phyloP scores from a whole-genome alignment of 35 echinoderm and acorn worm genomes.

The Heliocidaris tuberculata region DNA sequence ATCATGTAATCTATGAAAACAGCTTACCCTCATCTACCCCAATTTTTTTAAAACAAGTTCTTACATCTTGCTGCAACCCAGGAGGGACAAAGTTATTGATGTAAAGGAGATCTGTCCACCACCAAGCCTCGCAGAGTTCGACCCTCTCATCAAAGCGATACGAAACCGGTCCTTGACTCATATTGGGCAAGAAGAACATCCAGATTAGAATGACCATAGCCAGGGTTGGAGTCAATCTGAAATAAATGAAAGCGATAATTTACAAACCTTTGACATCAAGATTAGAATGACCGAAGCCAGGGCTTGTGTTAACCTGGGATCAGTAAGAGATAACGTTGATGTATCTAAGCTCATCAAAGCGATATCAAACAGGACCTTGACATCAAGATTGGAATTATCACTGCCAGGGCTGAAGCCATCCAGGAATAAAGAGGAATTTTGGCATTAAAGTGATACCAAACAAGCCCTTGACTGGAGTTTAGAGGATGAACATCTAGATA shows the following conservation, averaged over 20 bases:
- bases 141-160: not conserved
- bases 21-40: too few relatives aligned
- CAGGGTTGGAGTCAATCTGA: conserved; percentile 72
- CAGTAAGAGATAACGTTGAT: not conserved
- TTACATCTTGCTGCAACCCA: not conserved
- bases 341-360: not conserved
- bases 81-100: conserved; percentile 88
- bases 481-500: too few relatives aligned
- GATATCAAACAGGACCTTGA: not conserved
- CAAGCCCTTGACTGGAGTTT: too few relatives aligned
- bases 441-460: too few relatives aligned
- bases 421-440: too few relatives aligned
- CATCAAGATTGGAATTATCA: too few relatives aligned
- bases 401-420: too few relatives aligned
- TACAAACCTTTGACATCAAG: too few relatives aligned
- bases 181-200: conserved; percentile 64
- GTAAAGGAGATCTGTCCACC: conserved; percentile 85
- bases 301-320: not conserved
- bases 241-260: not conserved
- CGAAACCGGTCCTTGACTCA: conserved; percentile 72
- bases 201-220: conserved; percentile 68
- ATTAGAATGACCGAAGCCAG: not conserved
- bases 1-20: too few relatives aligned
- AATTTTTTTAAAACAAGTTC: not conserved
- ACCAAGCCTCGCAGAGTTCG: conserved; percentile 59